Conservation (phyloP, 1,140 invertebrate species). For the Caenorhabditis tropicalis region DNA sequence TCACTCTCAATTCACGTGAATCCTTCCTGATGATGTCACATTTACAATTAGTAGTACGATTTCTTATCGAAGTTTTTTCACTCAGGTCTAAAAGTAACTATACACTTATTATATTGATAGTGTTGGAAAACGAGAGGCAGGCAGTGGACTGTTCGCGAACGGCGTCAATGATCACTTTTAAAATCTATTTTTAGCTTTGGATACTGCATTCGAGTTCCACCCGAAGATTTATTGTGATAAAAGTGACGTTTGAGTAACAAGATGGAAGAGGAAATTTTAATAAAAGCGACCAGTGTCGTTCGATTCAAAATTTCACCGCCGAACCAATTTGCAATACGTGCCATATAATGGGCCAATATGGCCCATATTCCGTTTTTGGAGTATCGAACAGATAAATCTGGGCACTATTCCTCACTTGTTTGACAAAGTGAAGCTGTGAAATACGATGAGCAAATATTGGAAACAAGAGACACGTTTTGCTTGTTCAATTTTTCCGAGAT, state of each 20-base stretch:
- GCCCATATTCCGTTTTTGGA: too few species aligned
- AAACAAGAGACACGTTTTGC: too few species aligned
- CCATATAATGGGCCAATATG: too few species aligned
- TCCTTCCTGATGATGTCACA: background rate
- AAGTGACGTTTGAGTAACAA: background rate
- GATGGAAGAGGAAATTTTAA: background rate
- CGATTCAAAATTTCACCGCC: too few species aligned
- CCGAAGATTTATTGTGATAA: background rate
- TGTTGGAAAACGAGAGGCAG: background rate
- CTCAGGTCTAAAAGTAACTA: background rate
- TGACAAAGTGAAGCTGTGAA: too few species aligned
- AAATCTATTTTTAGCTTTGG: background rate
- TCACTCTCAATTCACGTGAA: background rate
- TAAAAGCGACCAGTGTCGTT: too few species aligned
- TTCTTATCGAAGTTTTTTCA: background rate
- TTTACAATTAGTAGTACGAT: background rate
- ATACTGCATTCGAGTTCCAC: background rate
- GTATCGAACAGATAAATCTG: too few species aligned
- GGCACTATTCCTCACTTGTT: too few species aligned
- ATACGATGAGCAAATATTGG: too few species aligned
- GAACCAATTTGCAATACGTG: too few species aligned
- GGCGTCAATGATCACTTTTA: conserved; percentile 9
- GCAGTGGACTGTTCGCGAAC: background rate
- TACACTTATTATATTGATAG: background rate
- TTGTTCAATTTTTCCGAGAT: too few species aligned